Percentiles rank a stretch among this genome's conserved stretches.
Evolutionary conservation across 2,888 invertebrate genomes (phyloP).

Genomic region (Caenorhabditis zanzibari): DNA sequence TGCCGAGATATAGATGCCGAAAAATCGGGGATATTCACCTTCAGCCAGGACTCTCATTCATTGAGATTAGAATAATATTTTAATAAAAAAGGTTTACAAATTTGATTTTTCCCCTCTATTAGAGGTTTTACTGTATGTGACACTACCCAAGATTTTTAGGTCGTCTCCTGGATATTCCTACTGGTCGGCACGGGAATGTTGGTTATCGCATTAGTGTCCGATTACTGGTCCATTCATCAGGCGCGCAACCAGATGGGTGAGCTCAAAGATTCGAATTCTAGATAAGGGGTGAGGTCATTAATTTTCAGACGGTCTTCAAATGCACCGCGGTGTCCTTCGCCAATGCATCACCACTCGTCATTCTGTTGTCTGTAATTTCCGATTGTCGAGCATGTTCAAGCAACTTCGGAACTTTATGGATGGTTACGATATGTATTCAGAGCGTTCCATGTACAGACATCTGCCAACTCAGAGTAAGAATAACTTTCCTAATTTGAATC

Average conservation of each 20-base stretch:
- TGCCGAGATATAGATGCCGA: too few relatives aligned
- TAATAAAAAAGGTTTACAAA: too few relatives aligned
- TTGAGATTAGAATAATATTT: too few relatives aligned
- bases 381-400: constrained; percentile 65
- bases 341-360: constrained; percentile 69
- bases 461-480: constrained; percentile 61
- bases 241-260: constrained; percentile 67
- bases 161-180: constrained; percentile 68
- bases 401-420: constrained; percentile 66
- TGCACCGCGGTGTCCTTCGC: constrained; percentile 68
- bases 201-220: constrained; percentile 64
- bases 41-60: too few relatives aligned
- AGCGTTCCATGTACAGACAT: constrained; percentile 66
- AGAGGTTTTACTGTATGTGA: too few relatives aligned
- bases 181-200: constrained; percentile 70
- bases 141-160: too few relatives aligned
- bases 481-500: not conserved
- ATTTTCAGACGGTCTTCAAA: constrained; percentile 67
- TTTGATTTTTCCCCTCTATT: too few relatives aligned
- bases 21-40: too few relatives aligned
- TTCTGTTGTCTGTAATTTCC: constrained; percentile 67
- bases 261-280: not conserved
- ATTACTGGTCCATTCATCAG: constrained; percentile 71
- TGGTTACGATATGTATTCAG: constrained; percentile 64
- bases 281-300: constrained; percentile 26